Evolutionary conservation across 1,140 invertebrate species (phyloP).

Genomic region (Listronotus bonariensis): DNA sequence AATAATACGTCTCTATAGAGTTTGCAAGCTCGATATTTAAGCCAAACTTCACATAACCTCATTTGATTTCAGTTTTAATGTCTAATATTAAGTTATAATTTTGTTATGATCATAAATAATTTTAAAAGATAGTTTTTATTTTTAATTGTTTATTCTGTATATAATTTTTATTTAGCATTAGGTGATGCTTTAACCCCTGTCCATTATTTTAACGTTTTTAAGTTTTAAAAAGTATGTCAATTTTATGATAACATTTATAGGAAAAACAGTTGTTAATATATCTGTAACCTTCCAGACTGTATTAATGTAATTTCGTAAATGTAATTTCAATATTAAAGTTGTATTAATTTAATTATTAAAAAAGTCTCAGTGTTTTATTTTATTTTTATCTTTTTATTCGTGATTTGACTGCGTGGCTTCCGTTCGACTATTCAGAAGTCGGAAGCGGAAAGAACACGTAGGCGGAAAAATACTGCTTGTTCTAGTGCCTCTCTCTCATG

Average conservation of each 20-base stretch:
- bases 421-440: too few relatives aligned
- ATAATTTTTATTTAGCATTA: conserved; percentile 1
- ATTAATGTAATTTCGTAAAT: conserved; percentile 28
- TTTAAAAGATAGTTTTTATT: conserved; percentile 1
- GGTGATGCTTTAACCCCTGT: background rate
- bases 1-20: too few relatives aligned
- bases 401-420: too few relatives aligned
- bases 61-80: conserved; percentile 4
- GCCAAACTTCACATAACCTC: conserved; percentile 28
- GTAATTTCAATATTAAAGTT: conserved; percentile 32
- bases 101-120: background rate
- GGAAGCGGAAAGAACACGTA: too few relatives aligned
- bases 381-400: too few relatives aligned
- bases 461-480: too few relatives aligned
- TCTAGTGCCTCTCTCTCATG: too few relatives aligned
- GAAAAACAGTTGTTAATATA: conserved; percentile 20
- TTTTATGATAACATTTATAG: conserved; percentile 27
- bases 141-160: background rate
- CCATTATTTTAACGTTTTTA: conserved; percentile 10
- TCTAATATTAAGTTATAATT: too few relatives aligned
- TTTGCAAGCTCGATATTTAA: conserved; percentile 19
- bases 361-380: background rate
- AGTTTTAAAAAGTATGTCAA: conserved; percentile 23
- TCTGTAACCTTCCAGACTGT: conserved; percentile 29
- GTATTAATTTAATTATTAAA: conserved; percentile 10